phyloP scores from a whole-genome alignment of 2,888 invertebrate genomes.

The Ctena decussata region DNA sequence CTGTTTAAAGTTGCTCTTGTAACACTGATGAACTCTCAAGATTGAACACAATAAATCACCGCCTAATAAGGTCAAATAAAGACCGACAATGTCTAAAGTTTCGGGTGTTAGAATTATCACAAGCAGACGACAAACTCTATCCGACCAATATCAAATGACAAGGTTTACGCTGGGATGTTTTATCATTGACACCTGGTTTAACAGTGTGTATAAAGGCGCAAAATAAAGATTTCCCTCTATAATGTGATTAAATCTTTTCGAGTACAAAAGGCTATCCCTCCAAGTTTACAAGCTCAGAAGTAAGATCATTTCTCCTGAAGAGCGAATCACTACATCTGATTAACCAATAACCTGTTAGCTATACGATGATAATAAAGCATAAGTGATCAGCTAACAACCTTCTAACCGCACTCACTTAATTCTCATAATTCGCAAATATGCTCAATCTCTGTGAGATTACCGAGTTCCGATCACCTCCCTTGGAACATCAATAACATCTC shows the following conservation, averaged over 20 bases:
- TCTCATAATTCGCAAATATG: conserved; percentile 21
- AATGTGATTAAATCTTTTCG: conserved; percentile 6
- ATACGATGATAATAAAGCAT: conserved; percentile 7
- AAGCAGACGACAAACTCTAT: conserved; percentile 23
- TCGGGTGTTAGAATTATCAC: conserved; percentile 16
- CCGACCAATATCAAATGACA: conserved; percentile 17
- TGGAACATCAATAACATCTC: conserved; percentile 10
- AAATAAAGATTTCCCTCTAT: conserved; percentile 13
- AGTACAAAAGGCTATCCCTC: conserved; percentile 14
- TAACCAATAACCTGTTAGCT: conserved; percentile 16
- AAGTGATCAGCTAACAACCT: conserved; percentile 19
- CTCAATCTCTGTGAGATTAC: conserved; percentile 17
- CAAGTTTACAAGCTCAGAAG: background rate
- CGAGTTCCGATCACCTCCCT: conserved; percentile 15
- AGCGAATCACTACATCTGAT: conserved; percentile 5
- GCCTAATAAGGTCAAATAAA: conserved; percentile 12
- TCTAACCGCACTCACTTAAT: conserved; percentile 17
- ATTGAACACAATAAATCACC: conserved; percentile 19
- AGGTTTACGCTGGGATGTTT: conserved; percentile 17
- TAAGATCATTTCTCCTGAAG: background rate
- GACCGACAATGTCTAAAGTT: background rate
- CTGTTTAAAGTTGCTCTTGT: background rate
- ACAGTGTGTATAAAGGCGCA: conserved; percentile 14
- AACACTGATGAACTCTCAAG: conserved; percentile 1
- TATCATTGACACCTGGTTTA: conserved; percentile 16